Percentiles rank a stretch among this genome's conserved stretches.
Evolutionary conservation across 2,113 vertebrate species (phyloP).

Genomic region (Nothobranchius furzeri): DNA sequence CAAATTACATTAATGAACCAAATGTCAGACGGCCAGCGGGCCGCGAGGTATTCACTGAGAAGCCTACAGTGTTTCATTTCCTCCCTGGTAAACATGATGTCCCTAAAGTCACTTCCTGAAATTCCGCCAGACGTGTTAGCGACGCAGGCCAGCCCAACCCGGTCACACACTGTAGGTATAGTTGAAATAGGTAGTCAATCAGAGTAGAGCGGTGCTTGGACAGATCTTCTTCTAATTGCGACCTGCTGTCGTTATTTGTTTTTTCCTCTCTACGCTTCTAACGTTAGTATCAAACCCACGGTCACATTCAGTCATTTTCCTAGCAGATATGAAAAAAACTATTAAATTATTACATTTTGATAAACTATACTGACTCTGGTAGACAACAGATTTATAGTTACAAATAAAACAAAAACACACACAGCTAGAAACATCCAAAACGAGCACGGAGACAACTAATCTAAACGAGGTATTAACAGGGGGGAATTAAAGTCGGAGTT

Average conservation of each 20-base stretch:
- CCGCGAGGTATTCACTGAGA: conserved; percentile 95
- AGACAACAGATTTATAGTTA: conserved; percentile 82
- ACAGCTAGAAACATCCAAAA: conserved; percentile 87
- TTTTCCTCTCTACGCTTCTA: conserved; percentile 29
- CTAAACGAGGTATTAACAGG: conserved; percentile 79
- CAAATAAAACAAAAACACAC: conserved; percentile 79
- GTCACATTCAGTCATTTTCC: conserved; percentile 51
- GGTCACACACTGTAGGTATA: conserved; percentile 70
- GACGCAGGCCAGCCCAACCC: conserved; percentile 46
- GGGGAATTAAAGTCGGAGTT: conserved; percentile 59
- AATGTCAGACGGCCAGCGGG: conserved; percentile 87
- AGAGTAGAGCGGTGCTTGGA: conserved; percentile 40
- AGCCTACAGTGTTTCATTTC: conserved; percentile 77
- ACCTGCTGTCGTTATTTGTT: conserved; percentile 2
- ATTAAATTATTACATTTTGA: conserved; percentile 64
- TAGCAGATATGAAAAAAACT: conserved; percentile 56
- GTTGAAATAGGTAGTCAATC: conserved; percentile 78
- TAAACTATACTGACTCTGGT: conserved; percentile 80
- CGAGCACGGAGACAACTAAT: conserved; percentile 86
- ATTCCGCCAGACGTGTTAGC: conserved; percentile 54
- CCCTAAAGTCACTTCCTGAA: conserved; percentile 68
- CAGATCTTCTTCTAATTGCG: conserved; percentile 45
- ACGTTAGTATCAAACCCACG: conserved; percentile 60
- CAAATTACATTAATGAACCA: conserved; percentile 90
- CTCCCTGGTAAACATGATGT: conserved; percentile 57